Base-by-base conservation (phyloP, 2,797 vertebrate genomes). In the Cryptoprocta ferox region DNA sequence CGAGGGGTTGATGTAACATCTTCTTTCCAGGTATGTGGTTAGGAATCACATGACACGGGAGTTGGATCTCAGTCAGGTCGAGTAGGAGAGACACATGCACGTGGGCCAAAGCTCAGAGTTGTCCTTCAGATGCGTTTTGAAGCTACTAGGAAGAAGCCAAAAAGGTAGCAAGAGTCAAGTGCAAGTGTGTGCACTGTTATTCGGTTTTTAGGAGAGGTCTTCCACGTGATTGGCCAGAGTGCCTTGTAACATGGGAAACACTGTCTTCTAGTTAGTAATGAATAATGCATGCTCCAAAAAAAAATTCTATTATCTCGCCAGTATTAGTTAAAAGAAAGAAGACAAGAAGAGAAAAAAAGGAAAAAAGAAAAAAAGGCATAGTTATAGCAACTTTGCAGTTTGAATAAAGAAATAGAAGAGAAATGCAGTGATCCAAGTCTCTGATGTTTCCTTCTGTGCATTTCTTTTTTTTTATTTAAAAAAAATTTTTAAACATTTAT, bases 61-160 rank as follows among this genome's bases (percentile, higher is more conserved):
- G 56, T 13, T 37, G 6, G 3, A 11, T 24, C 7, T 82, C 37
- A 61, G 50, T 1, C 19, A 68, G 42, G 63, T 3, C 37, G 65
- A 65, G 42, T 37, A 24, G 12, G 21, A 48, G 39, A 61, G 35
- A 37, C 4, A 0, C 1, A 0, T 1, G 6, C 19, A 11, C 2
- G 2, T 28, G 48, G 5, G 4, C 10, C 28, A 2, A 35, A 32
- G 3, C 6, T 56, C 14, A 4, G 12, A 14, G 16, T 12, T 37
- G 28, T 82, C 42, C 39, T 89, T 28, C 5, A n/a, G 21, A 1
- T 11, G 35, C 32, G 88, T 90, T 65, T 45, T 3, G 18, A 35
- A 93, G 39, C 21, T 14, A 5, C 24, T 32, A 18, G 28, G 24
- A 32, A 76, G 16, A 42, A 75, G 65, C 71, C 66, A 16, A 76